phyloP scores from a whole-genome alignment of 2,888 invertebrate species.

The Spisula subtruncata region DNA sequence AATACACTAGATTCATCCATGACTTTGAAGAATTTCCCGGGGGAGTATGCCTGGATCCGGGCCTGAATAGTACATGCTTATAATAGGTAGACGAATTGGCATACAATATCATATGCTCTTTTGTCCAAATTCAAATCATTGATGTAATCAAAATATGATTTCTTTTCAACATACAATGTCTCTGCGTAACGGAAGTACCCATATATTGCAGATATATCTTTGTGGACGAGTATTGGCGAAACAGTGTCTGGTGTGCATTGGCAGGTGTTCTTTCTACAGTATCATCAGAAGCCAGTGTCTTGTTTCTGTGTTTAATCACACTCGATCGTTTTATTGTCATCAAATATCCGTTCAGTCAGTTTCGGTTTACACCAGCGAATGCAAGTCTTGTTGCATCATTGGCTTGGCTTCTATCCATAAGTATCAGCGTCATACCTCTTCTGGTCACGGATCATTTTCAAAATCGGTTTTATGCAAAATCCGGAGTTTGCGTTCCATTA shows the following conservation, averaged over 20 bases:
- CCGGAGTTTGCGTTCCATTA: constrained; percentile 84
- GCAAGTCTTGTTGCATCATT: constrained; percentile 73
- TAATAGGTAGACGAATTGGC: too few relatives aligned
- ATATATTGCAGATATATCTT: constrained; percentile 61
- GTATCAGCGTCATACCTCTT: constrained; percentile 83
- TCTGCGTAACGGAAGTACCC: not conserved
- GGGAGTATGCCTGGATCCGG: too few relatives aligned
- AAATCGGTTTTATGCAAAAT: constrained; percentile 82
- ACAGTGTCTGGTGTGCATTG: constrained; percentile 67
- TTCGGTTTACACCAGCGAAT: constrained; percentile 71
- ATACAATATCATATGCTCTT: too few relatives aligned
- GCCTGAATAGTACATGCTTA: too few relatives aligned
- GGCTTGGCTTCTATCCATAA: constrained; percentile 80
- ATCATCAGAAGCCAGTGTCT: constrained; percentile 90
- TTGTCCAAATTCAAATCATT: too few relatives aligned
- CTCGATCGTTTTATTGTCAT: constrained; percentile 90
- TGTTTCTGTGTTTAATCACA: constrained; percentile 90
- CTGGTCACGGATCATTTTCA: constrained; percentile 81
- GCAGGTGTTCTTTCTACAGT: constrained; percentile 72
- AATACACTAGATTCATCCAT: too few relatives aligned
- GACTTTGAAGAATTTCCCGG: too few relatives aligned
- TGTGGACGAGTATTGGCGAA: constrained; percentile 70
- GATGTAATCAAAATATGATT: too few relatives aligned
- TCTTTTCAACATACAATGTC: not conserved
- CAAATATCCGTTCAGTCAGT: constrained; percentile 89